Evolutionary conservation across 2,888 invertebrate species (phyloP), one percentile per base, ranked within the genome.

Genomic region (Elegia similella): DNA sequence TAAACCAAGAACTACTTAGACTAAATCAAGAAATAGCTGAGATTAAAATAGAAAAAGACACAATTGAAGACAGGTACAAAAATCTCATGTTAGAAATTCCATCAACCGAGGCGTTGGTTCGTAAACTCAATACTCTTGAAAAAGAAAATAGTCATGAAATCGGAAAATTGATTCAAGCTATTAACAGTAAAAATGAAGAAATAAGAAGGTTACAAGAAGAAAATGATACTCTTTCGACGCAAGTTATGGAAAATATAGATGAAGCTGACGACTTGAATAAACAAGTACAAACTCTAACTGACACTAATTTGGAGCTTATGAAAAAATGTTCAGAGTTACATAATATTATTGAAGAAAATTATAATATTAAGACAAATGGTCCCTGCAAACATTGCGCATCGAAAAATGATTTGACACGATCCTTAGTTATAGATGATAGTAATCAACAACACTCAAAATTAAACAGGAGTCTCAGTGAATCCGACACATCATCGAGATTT

Each of bases 191-290:
- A 61, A 73, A 65, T 56, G 63, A 66, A 42, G 65, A 86, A 64
- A 63, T 92, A 17, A 68, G 76, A 56, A 73, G 69, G 29, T 76
- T 93, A 59, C 92, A 92, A 76, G 78, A 80, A 12, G 93, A 93
- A 75, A 90, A 92, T 67, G 92, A 93, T 63, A 78, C 82, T 50
- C 76, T 94, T 23, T 94, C 94, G 0, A 92, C 84, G 42, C 88
- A 93, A 72, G 65, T 94, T 1, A 92, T 94, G 79, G 94, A 94
- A 50, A 90, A 79, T 59, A 84, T 93, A 54, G 88, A 92, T 55
- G 94, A 94, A 63, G 81, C 79, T 15, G 93, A 94, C 53, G 70
- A 75, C 32, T 75, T 93, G 2, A 92, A 81, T 59, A 80, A 81
- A 62, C 81, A 87, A 64, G 61, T 90, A n/a, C 67, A 79, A 38